Evolutionary conservation across 2,113 vertebrate genomes (phyloP).

Genomic region (Oryzias javanicus): DNA sequence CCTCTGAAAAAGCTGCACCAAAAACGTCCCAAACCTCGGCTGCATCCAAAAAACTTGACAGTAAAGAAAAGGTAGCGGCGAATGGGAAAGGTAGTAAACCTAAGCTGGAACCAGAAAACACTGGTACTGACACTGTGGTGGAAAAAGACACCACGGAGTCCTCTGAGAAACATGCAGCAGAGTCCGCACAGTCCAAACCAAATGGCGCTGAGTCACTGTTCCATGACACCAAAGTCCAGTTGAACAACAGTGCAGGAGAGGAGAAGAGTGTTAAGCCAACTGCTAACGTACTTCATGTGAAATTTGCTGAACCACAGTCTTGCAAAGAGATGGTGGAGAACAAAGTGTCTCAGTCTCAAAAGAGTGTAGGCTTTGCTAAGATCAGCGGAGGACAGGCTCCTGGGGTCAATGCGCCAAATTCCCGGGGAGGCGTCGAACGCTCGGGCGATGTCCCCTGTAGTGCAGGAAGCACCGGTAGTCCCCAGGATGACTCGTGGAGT

Average conservation of each 20-base stretch:
- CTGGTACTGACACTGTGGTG: background rate
- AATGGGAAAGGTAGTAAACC: slow-evolving; percentile 40
- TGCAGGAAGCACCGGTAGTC: slow-evolving; percentile 76
- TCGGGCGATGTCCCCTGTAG: slow-evolving; percentile 76
- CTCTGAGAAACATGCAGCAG: slow-evolving; percentile 3
- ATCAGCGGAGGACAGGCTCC: slow-evolving; percentile 20
- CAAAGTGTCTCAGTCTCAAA: slow-evolving; percentile 16
- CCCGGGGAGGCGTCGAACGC: slow-evolving; percentile 73
- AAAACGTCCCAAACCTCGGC: slow-evolving; percentile 57
- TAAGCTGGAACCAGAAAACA: slow-evolving; percentile 12
- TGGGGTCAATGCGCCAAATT: slow-evolving; percentile 37
- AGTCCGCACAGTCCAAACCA: background rate
- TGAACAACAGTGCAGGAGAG: background rate
- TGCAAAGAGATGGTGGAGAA: slow-evolving; percentile 20
- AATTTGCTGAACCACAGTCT: background rate
- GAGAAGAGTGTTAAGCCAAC: slow-evolving; percentile 5
- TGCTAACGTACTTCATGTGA: slow-evolving; percentile 17
- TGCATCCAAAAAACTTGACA: slow-evolving; percentile 52
- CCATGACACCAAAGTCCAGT: slow-evolving; percentile 12
- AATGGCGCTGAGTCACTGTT: no score
- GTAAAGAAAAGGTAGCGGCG: slow-evolving; percentile 43
- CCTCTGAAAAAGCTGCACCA: slow-evolving; percentile 46
- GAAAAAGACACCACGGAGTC: slow-evolving; percentile 3
- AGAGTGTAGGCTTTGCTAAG: slow-evolving; percentile 13
- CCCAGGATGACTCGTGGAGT: slow-evolving; percentile 83